phyloP scores from a whole-genome alignment of 2,797 vertebrate species.

The Xenentodon cancila region DNA sequence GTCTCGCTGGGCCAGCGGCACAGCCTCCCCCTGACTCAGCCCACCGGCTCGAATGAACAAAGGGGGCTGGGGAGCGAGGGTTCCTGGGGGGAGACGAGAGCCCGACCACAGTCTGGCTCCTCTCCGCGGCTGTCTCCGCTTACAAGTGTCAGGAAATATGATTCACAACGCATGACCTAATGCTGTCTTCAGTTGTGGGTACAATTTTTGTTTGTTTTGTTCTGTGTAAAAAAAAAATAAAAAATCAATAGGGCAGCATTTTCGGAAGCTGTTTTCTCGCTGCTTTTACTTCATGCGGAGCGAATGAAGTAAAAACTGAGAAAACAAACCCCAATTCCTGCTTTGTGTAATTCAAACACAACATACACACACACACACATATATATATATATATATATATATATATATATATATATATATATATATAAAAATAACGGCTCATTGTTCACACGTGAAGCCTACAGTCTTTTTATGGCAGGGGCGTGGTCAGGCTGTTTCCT shows the following conservation, averaged over 20 bases:
- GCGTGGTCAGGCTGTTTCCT: not conserved
- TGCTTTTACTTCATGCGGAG: too few species aligned
- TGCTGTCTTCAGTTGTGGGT: rapidly evolving
- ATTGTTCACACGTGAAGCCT: not conserved
- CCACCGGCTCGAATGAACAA: constrained; percentile 77
- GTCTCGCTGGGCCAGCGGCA: constrained; percentile 21
- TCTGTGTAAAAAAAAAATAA: constrained; percentile 6
- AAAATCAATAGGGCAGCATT: not conserved
- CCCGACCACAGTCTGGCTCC: constrained; percentile 19
- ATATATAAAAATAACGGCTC: not conserved
- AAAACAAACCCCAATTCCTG: too few species aligned
- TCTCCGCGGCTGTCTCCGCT: constrained; percentile 12
- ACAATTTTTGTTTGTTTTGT: not conserved
- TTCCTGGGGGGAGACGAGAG: constrained; percentile 66
- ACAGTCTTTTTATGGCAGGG: not conserved
- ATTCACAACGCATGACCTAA: constrained; percentile 1
- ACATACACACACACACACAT: too few species aligned
- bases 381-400: too few species aligned
- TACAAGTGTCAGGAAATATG: not conserved
- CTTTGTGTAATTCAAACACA: too few species aligned
- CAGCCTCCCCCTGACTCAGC: constrained; percentile 68
- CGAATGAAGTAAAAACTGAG: too few species aligned
- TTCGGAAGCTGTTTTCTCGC: too few species aligned
- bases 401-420: too few species aligned
- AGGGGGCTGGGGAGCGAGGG: constrained; percentile 68